Base-by-base conservation (phyloP, 2,888 invertebrate species). In the Agrilus cyanescens region DNA sequence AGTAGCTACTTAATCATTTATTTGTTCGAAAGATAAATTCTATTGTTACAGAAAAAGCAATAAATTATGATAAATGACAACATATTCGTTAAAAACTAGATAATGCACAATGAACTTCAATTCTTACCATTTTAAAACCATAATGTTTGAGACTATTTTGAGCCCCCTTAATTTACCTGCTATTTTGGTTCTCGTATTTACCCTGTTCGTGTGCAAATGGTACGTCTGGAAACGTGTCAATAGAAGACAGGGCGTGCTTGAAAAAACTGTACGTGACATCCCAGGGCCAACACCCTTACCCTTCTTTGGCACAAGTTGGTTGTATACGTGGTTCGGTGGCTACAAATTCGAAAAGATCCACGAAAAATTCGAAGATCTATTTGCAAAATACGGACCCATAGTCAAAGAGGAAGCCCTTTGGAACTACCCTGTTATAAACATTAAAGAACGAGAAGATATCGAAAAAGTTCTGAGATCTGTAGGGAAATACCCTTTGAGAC, bases 291-390 rank as follows among this genome's bases (percentile, higher is more conserved):
- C 73, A 7, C 62, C 77, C 0, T 55, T 88, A 33, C 88, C 89
- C 0, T 65, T 85, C 31, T 57, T 88, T 20, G 89, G 89, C 4
- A 87, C 88, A 4, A 72, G 81, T 41, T 89, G 88, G 88, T 74
- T 85, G 40, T 87, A 81, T 61, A 74, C 80, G 53, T 74, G 71
- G 53, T 55, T 73, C 40, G 72, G 74, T 12, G 72, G 75, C 45
- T 86, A 85, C 56, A 73, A 72, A 55, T 73, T 86, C 68, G 78
- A 79, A 50, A 80, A 82, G 60, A 68, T 88, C 35, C 87, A 86
- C 61, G 81, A 83, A 57, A 84, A 82, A 50, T 87, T 88, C 66
- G 74, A 75, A 71, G 82, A 82, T 55, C 76, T 84, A 71, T 77
- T 80, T 66, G 68, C 65, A 53, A 73, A 74, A 49, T 88, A 84